Conservation (phyloP, 2,113 vertebrate genomes). For the Saimiri boliviensis region DNA sequence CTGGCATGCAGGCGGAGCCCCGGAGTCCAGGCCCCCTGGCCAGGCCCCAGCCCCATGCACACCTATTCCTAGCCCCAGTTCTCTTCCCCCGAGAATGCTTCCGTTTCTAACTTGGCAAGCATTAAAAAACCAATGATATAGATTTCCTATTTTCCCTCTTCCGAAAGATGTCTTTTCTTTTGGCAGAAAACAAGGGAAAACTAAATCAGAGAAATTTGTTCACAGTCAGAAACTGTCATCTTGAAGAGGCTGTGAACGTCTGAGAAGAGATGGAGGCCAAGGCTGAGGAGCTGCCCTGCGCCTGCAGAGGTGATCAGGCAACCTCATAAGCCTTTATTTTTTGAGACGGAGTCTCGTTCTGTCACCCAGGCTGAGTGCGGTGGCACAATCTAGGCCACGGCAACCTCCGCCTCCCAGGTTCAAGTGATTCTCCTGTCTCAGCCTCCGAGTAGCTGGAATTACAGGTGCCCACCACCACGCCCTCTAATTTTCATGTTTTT, state of each 20-base stretch:
- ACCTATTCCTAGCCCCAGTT: not conserved
- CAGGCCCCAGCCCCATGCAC: fast-evolving
- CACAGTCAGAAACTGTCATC: not conserved
- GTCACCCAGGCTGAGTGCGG: no score
- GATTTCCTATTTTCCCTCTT: not conserved
- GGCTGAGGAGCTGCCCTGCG: no score
- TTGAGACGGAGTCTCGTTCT: no score
- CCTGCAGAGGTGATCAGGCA: not conserved
- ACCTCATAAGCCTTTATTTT: no score
- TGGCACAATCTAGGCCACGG: no score
- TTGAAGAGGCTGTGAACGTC: not conserved
- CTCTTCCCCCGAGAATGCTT: not conserved
- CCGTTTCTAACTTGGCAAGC: not conserved
- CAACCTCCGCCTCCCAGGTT: no score
- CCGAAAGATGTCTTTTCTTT: not conserved
- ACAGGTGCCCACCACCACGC: no score
- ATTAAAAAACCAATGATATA: not conserved
- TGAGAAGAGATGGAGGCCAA: not conserved
- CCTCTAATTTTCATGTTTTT: no score
- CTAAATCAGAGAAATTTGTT: not conserved
- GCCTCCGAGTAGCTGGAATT: no score
- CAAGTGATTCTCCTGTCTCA: no score
- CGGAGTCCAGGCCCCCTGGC: fast-evolving
- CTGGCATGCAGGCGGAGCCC: not conserved
- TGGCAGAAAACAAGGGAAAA: not conserved